These are phyloP conservation scores for Gandaritis pyraliata DNA, from an alignment of 2,888 invertebrate genomes.

Conservation along the genomic window DNA sequence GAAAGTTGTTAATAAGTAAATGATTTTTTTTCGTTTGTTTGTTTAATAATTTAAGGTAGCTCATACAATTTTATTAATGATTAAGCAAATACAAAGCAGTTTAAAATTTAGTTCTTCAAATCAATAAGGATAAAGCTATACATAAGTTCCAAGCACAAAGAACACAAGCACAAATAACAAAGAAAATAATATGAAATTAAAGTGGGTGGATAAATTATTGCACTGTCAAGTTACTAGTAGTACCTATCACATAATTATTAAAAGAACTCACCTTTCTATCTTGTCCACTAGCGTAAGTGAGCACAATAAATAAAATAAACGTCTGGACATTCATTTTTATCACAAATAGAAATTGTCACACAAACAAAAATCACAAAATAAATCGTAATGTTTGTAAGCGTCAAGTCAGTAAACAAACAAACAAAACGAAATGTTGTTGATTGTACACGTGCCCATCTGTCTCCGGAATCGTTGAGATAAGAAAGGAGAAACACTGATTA, in stretches of 20 bases:
- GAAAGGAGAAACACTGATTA: too few relatives aligned
- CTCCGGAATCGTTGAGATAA: constrained; percentile 13
- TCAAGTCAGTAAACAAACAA: constrained; percentile 61
- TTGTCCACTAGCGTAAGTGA: constrained; percentile 59
- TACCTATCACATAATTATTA: too few relatives aligned
- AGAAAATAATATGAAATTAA: too few relatives aligned
- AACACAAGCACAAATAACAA: too few relatives aligned
- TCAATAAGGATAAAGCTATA: too few relatives aligned
- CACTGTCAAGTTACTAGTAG: too few relatives aligned
- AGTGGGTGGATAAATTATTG: too few relatives aligned
- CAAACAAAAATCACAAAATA: constrained; percentile 51
- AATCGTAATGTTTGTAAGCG: constrained; percentile 50
- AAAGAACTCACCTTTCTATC: constrained; percentile 66
- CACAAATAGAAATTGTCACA: constrained; percentile 53
- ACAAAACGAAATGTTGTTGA: constrained; percentile 52
- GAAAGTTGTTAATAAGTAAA: background rate
- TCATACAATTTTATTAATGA: too few relatives aligned
- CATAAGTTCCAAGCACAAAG: too few relatives aligned
- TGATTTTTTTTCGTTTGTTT: background rate
- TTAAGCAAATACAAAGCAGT: too few relatives aligned
- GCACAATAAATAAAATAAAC: constrained; percentile 55
- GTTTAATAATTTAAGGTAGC: too few relatives aligned
- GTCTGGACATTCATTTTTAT: constrained; percentile 60
- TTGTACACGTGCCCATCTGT: constrained; percentile 57
- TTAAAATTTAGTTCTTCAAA: too few relatives aligned